Evolutionary conservation across 2,888 invertebrate genomes (phyloP).

Genomic region (Monopis laevigella): DNA sequence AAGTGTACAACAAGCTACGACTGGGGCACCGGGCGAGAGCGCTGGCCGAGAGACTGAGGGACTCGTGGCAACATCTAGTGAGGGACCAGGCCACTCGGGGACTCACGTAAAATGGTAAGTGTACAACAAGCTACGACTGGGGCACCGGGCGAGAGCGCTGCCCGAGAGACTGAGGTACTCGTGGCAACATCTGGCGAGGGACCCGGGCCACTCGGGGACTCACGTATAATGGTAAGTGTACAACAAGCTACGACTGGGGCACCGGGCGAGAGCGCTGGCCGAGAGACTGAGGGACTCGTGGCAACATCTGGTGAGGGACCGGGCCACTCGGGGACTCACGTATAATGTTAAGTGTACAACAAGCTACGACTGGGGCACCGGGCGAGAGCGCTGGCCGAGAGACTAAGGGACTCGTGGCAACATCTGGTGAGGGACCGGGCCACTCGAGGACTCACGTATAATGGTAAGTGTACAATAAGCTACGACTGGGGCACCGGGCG

Average conservation of each 20-base stretch:
- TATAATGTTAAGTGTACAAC: no score
- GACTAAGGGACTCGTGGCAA: constrained; percentile 89
- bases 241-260: constrained; percentile 68
- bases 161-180: no score
- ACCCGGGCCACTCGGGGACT: no score
- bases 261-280: constrained; percentile 70
- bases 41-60: constrained; percentile 73
- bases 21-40: constrained; percentile 70
- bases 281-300: constrained; percentile 83
- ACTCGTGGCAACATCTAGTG: constrained; percentile 92
- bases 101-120: constrained; percentile 91
- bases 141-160: no score
- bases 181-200: no score
- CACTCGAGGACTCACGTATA: constrained; percentile 86
- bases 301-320: constrained; percentile 90
- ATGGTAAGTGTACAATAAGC: no score
- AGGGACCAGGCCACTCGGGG: constrained; percentile 87
- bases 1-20: no score
- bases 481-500: constrained; percentile 69
- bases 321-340: constrained; percentile 86
- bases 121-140: no score
- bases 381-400: constrained; percentile 70
- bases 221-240: no score
- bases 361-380: constrained; percentile 68
- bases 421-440: constrained; percentile 89